Conservation (phyloP, 2,797 vertebrate species). For the Columba guinea region DNA sequence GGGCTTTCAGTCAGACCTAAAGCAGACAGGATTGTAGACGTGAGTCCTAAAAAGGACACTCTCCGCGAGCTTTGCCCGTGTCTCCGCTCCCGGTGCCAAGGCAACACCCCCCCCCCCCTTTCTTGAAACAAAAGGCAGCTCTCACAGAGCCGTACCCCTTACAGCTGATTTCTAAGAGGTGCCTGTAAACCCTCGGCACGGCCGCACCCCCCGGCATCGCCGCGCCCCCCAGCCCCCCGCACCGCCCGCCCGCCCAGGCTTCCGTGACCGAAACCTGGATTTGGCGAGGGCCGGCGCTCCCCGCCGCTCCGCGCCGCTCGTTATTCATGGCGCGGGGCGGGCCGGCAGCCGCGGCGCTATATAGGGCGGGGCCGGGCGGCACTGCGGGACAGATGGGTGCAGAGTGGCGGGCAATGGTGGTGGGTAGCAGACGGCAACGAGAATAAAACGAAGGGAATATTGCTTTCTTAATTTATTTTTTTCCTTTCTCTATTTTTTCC, state of each 20-base stretch:
- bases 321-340: conserved; percentile 74
- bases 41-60: not conserved
- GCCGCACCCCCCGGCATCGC: not conserved
- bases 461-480: not conserved
- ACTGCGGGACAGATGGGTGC: conserved; percentile 75
- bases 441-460: conserved; percentile 7
- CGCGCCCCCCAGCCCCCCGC: not conserved
- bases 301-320: not conserved
- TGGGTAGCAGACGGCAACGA: not conserved
- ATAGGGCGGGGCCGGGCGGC: conserved; percentile 78
- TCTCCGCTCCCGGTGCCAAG: not conserved
- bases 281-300: not conserved
- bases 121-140: not conserved
- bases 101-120: not conserved
- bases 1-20: not conserved
- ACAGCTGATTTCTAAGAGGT: not conserved
- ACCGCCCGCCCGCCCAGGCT: not conserved
- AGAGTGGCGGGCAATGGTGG: not conserved
- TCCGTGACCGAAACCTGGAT: not conserved
- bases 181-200: not conserved
- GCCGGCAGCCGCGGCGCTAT: conserved; percentile 74
- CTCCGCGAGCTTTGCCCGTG: no score
- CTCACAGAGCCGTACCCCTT: not conserved
- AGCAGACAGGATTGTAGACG: not conserved
- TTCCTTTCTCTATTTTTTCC: not conserved